Evolutionary conservation across 2,113 vertebrate genomes (phyloP), one percentile per base, ranked within the genome.

Genomic region (Dicrurus megarhynchus): DNA sequence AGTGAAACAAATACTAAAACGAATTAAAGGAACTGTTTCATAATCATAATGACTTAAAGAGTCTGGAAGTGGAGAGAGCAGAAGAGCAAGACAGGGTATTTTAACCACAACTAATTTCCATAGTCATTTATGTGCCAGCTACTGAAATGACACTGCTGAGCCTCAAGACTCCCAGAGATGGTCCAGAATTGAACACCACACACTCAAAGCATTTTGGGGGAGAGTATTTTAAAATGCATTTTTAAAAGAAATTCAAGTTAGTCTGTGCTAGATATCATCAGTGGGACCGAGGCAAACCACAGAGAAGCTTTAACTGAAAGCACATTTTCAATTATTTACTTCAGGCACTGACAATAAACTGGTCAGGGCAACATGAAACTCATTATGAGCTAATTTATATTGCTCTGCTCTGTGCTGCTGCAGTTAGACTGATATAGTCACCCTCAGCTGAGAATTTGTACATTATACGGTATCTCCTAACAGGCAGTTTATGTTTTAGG

Each of bases 351-450:
- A 67, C 35, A 89, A 60, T 65, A 91, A 91, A 89, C 35, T 68
- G 60, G 65, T 55, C 77, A 89, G 69, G 61, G 47, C 87, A 87
- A 91, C 53, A 91, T 2, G 4, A 84, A 95, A 93, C 76, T 94
- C 90, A 87, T 92, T 92, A 95, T 37, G n/a, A 92, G 52, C n/a
- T 73, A 76, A 93, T 93, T 95, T 92, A 55, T 76, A 90, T 27
- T 67, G 33, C 64, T 84, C 10, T 3, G 1, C 30, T 74, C n/a
- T 42, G 41, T 63, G 56, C 56, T 76, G 76, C 49, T 93, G 77
- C 5, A 7, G 71, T 47, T 50, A 30, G 39, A 46, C 47, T 44
- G 69, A 70, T 39, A 24, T 0, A 74, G 69, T 28, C 78, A 67
- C 52, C 47, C 84, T 87, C 60, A 64, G 65, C 56, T 75, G 47